Evolutionary conservation across 2,113 vertebrate species (phyloP), one percentile per base, ranked within the genome.

Genomic region (Podilymbus podiceps): DNA sequence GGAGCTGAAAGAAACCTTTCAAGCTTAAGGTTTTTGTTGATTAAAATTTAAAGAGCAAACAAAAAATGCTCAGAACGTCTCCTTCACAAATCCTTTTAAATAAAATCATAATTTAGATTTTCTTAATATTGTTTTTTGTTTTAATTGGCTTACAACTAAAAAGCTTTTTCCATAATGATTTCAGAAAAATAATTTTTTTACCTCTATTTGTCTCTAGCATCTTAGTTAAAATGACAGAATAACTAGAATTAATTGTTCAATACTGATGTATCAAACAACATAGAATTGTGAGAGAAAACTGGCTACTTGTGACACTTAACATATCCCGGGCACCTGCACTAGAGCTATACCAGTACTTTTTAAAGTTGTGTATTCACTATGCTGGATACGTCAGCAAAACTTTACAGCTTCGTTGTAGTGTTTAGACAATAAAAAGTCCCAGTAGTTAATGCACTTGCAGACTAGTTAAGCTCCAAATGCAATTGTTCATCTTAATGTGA

Each of bases 381-480:
- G 89, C 81, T 95, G 86, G 66, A 56, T 82, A 25, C 75, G 86
- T 97, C 97, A 97, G 97, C 96, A 97, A 96, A 96, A 93, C 73
- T 94, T 90, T 89, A 53, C 22, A 33, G 69, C 95, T 96, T 97
- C 91, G 69, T 90, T 92, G 77, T 44, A 91, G 89, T 47, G 86
- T 96, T 97, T 94, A 97, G 96, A 78, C 81, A 82, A 88, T 94
- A 96, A 97, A 96, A 95, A 97, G 80, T 95, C 97, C 92, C 95
- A 33, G 86, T 76, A 93, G 95, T 88, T 97, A 93, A 91, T 85
- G 95, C 38, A 85, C 58, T 85, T 82, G 49, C 76, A 97, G 95
- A 85, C 50, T 82, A 94, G 82, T 96, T 77, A 96, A 97, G 89
- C 86, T 97, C 90, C 89, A 19, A 31, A 63, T 97, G 82, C 92